Evolutionary conservation across 2,113 vertebrate species (phyloP).

Genomic region (Engraulis encrasicolus): DNA sequence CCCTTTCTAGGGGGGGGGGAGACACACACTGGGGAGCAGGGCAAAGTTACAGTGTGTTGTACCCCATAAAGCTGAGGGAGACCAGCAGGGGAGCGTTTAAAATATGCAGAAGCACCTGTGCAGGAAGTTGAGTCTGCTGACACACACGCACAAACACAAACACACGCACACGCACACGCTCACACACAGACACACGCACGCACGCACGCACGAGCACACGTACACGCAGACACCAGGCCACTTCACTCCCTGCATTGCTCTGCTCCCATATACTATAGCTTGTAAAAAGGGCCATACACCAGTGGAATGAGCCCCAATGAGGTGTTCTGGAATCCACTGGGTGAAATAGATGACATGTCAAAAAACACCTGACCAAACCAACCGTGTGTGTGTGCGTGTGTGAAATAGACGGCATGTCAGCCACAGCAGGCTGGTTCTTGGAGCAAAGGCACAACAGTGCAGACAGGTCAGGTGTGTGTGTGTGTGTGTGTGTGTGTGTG

Average conservation of each 20-base stretch:
- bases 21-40: background rate
- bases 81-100: background rate
- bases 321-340: background rate
- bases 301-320: background rate
- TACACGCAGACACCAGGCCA: background rate
- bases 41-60: background rate
- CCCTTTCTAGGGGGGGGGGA: background rate
- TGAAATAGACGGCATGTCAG: background rate
- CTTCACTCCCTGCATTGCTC: too few species aligned
- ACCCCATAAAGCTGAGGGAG: background rate
- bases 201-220: background rate
- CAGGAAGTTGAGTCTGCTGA: background rate
- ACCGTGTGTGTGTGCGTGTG: too few species aligned
- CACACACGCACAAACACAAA: background rate
- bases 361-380: too few species aligned
- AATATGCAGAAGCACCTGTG: background rate
- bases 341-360: background rate
- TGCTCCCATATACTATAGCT: background rate
- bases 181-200: background rate
- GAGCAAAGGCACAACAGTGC: background rate
- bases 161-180: background rate
- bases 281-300: background rate
- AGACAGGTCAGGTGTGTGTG: constrained; percentile 1
- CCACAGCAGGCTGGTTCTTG: background rate
- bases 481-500: background rate